Evolutionary conservation across 2,888 invertebrate species (phyloP), one percentile per base, ranked within the genome.

Genomic region (Latrodectus hesperus): DNA sequence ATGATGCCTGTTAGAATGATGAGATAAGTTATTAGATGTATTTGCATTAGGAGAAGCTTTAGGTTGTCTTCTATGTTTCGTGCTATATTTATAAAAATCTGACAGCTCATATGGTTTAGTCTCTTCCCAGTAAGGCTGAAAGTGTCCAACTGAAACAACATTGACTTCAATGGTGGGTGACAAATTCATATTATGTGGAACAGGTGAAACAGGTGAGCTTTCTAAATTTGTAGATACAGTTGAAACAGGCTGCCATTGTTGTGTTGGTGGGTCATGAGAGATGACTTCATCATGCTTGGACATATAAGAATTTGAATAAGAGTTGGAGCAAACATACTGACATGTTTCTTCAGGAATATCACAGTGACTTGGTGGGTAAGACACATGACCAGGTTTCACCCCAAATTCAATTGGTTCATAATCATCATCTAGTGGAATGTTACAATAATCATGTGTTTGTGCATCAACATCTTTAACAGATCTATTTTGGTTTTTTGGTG

Each of bases 41-140:
- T 60, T 81, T 11, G 65, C 10, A 12, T 76, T 22, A 2, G 26
- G n/a, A 1, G 55, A 17, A 4, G 52, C 74, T 26, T 81, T 75
- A 17, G 75, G 91, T 82, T 64, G 90, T 80, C 97, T 95, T 89
- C 98, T 94, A 92, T 96, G 97, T 92, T 98, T 97, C 9, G 97
- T 98, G 78, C 98, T 98, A 92, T 99, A 99, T 93, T 98, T 99
- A 92, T 98, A 99, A 92, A 98, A 98, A 93, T 99, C 99, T 0
- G 98, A 96, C 96, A 98, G 98, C 94, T 98, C 98, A 93, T 98
- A 99, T 5, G 98, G 98, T 92, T 99, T 99, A 0, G 97, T 96
- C 84, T 97, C 96, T 93, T 99, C 98, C 88, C 90, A 90, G 77
- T 97, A 97, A 0, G 97, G 97, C 92, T 96, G 96, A 93, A 96